A percentile compares a stretch with the other conserved stretches of the same genome.
phyloP scores from a whole-genome alignment of 1,140 invertebrate genomes.

The Teleopsis dalmanni region DNA sequence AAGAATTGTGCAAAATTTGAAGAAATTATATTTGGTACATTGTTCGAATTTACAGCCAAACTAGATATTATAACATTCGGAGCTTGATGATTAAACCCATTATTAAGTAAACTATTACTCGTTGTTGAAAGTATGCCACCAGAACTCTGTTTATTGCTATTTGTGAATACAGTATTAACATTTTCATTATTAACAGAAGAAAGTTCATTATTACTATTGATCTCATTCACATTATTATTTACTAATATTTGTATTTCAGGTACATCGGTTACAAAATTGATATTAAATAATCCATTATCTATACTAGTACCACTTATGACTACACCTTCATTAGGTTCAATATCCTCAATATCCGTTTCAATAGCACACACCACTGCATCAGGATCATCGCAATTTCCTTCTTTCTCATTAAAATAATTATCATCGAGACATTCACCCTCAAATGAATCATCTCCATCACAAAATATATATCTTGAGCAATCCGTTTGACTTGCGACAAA shows the following conservation, averaged over 20 bases:
- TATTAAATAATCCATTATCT: conserved; percentile 2
- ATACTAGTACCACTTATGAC: neutral
- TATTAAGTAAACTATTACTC: no score
- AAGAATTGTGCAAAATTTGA: no score
- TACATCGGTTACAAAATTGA: no score
- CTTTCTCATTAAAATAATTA: conserved; percentile 28
- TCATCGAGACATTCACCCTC: conserved; percentile 29
- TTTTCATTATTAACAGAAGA: no score
- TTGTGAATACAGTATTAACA: no score
- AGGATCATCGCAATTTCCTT: conserved; percentile 22
- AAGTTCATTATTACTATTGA: neutral
- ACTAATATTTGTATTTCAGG: neutral
- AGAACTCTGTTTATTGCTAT: no score
- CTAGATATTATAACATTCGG: no score
- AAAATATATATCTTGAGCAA: conserved; percentile 34
- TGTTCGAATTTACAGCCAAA: no score
- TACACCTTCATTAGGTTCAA: neutral
- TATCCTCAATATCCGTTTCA: conserved; percentile 9
- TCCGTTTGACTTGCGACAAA: conserved; percentile 29
- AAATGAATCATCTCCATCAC: conserved; percentile 28
- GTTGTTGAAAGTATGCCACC: no score
- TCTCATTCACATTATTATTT: neutral
- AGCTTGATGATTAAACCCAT: no score
- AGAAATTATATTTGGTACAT: no score
- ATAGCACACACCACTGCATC: conserved; percentile 27